Conservation (phyloP, 1,140 invertebrate genomes). For the Drosophila leontia region DNA sequence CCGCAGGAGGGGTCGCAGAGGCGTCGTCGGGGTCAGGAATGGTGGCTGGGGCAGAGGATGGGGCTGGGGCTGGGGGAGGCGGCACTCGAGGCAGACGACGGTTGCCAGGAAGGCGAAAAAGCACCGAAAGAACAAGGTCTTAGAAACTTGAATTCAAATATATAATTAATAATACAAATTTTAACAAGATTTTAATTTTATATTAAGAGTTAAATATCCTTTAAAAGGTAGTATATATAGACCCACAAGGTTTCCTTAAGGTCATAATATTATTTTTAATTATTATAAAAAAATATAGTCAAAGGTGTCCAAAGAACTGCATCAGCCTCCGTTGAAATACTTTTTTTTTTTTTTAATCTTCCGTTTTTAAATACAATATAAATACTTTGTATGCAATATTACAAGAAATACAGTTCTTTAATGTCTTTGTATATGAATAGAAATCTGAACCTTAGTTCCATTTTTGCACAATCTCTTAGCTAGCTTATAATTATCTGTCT, state of each 20-base stretch:
- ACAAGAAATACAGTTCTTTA: too few relatives aligned
- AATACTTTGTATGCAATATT: too few relatives aligned
- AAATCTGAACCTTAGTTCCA: neutral
- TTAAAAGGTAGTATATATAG: neutral
- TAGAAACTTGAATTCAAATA: neutral
- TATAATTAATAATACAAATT: neutral
- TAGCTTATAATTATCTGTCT: neutral
- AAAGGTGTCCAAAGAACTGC: too few relatives aligned
- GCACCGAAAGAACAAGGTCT: neutral
- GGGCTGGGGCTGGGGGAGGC: conserved; percentile 5
- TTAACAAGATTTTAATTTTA: neutral
- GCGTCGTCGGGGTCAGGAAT: conserved; percentile 13
- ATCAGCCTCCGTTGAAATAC: too few relatives aligned
- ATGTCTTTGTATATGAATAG: too few relatives aligned
- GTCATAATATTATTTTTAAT: too few relatives aligned
- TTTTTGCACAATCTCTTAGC: neutral
- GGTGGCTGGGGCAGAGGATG: neutral
- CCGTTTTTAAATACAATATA: too few relatives aligned
- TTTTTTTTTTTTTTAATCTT: too few relatives aligned
- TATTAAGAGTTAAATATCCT: neutral
- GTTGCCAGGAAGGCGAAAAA: conserved; percentile 28
- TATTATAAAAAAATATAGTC: too few relatives aligned
- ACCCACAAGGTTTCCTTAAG: too few relatives aligned
- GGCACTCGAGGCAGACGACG: conserved; percentile 66
- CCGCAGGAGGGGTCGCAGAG: conserved; percentile 18